Conservation (phyloP, 2,113 vertebrate genomes). For the Myrmophylax atrothorax region DNA sequence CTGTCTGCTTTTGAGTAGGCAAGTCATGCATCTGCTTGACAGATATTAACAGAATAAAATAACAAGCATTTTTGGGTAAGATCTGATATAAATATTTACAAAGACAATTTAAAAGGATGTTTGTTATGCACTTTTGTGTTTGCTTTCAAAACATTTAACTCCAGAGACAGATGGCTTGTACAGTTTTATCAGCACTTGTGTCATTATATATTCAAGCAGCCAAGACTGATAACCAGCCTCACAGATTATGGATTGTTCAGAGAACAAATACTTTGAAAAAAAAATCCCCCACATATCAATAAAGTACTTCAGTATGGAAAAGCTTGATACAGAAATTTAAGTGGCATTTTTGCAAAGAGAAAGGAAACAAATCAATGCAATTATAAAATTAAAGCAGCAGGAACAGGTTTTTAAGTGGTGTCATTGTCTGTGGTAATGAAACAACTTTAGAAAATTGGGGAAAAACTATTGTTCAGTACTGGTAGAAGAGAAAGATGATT, state of each 20-base stretch:
- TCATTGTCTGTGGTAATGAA: constrained; percentile 37
- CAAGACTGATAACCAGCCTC: constrained; percentile 52
- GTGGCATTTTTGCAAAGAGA: constrained; percentile 45
- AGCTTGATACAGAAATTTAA: constrained; percentile 9
- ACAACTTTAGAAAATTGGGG: constrained; percentile 38
- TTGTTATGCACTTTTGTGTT: constrained; percentile 52
- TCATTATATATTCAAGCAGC: constrained; percentile 68
- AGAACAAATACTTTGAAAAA: constrained; percentile 43
- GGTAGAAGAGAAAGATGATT: constrained; percentile 29
- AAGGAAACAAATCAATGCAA: constrained; percentile 37
- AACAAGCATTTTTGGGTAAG: constrained; percentile 12
- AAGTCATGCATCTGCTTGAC: constrained; percentile 41
- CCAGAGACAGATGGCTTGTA: constrained; percentile 66
- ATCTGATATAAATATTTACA: constrained; percentile 67
- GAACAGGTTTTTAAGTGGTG: constrained; percentile 50
- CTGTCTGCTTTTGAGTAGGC: constrained; percentile 10
- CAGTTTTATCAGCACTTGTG: constrained; percentile 51
- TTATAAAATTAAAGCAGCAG: constrained; percentile 57
- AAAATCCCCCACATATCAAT: background rate
- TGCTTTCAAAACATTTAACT: constrained; percentile 71
- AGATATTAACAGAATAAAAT: constrained; percentile 53
- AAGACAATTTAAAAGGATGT: constrained; percentile 53
- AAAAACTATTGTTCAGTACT: constrained; percentile 27
- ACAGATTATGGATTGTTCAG: constrained; percentile 29
- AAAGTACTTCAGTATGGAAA: constrained; percentile 46